Percentiles rank a stretch among this genome's conserved stretches.
phyloP scores from a whole-genome alignment of 1,140 invertebrate genomes.

The Caenorhabditis inopinata region DNA sequence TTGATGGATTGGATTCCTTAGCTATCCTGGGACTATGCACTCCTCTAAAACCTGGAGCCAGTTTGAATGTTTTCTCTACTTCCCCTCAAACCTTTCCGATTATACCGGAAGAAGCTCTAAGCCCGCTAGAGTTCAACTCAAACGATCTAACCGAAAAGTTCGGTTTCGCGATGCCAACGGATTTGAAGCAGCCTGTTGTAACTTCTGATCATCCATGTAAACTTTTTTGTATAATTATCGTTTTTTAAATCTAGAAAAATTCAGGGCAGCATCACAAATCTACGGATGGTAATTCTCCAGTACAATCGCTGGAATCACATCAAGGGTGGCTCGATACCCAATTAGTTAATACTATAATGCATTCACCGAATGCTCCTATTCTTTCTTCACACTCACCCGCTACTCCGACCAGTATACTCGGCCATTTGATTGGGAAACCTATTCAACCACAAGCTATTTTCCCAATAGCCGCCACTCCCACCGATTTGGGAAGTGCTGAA shows the following conservation, averaged over 20 bases:
- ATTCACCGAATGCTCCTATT: background rate
- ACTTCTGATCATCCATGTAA: conserved; percentile 17
- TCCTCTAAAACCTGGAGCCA: background rate
- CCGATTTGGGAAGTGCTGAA: background rate
- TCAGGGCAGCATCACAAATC: background rate
- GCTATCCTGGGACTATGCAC: background rate
- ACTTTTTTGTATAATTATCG: too few species aligned
- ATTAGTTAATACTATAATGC: background rate
- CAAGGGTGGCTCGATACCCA: background rate
- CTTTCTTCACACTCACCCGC: background rate
- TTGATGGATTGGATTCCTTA: background rate
- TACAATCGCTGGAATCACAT: background rate
- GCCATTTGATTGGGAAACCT: conserved; percentile 13
- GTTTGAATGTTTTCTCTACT: background rate
- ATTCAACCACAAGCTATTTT: conserved; percentile 10
- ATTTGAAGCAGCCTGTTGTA: background rate
- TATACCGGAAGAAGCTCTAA: background rate
- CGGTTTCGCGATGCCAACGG: background rate
- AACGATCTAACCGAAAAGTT: background rate
- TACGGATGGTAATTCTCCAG: background rate
- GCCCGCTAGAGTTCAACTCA: background rate
- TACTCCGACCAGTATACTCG: background rate
- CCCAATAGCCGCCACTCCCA: background rate
- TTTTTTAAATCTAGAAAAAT: background rate
- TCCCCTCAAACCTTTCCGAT: background rate